These are phyloP conservation scores for Brachyopa scutellaris DNA, from an alignment of 2,888 invertebrate genomes.

Conservation along the genomic window DNA sequence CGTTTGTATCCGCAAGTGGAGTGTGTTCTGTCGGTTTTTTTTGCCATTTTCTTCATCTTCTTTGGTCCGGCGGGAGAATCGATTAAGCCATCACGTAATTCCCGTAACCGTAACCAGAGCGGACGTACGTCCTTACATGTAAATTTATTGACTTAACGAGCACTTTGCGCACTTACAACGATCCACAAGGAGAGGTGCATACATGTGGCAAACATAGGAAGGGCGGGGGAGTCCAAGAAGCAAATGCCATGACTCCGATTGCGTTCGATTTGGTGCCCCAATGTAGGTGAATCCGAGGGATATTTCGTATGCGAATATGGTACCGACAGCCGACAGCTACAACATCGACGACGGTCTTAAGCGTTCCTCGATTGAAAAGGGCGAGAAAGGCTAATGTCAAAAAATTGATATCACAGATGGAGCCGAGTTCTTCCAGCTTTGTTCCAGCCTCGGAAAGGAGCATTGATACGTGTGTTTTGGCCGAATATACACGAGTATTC, in stretches of 20 bases:
- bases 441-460: conserved; percentile 20
- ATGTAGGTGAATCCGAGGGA: conserved; percentile 56
- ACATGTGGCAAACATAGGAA: conserved; percentile 3
- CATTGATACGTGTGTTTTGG: conserved; percentile 45
- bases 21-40: conserved; percentile 41
- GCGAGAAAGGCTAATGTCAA: conserved; percentile 62
- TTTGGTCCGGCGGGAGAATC: conserved; percentile 69
- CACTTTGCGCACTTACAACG: conserved; percentile 74
- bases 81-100: conserved; percentile 77
- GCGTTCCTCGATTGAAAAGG: conserved; percentile 58
- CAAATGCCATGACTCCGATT: conserved; percentile 62
- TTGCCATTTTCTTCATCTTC: conserved; percentile 36
- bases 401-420: conserved; percentile 66
- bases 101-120: conserved; percentile 74
- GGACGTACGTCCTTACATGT: conserved; percentile 75
- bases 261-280: conserved; percentile 61
- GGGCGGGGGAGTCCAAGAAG: conserved; percentile 17
- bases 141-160: conserved; percentile 77
- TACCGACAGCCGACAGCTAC: conserved; percentile 33
- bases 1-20: conserved; percentile 21
- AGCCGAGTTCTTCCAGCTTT: too few relatives aligned
- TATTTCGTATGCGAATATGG: conserved; percentile 58
- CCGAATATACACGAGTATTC: conserved; percentile 44
- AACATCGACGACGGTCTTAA: conserved; percentile 23
- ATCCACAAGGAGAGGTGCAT: conserved; percentile 47